Evolutionary conservation across 92 coral and sea anemone species (phyloP), one percentile per base, ranked within the genome.

Genomic region (Siderastrea radians): DNA sequence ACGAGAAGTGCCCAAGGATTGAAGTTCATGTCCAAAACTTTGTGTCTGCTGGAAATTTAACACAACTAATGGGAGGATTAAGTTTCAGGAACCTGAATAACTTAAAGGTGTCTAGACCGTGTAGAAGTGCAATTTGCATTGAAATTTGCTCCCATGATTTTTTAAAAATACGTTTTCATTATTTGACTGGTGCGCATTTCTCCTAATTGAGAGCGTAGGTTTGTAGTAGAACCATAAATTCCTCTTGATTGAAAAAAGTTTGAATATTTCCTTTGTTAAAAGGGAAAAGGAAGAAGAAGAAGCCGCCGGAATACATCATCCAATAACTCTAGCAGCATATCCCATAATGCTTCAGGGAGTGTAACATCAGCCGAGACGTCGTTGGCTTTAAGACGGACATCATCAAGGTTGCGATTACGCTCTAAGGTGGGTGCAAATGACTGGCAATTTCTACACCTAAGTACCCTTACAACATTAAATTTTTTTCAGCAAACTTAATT

Each of bases 281-380:
- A 85, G 74, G 86, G 85, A 14, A 88, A 84, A 80, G 96, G 98
- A 45, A 88, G 98, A 47, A 86, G 98, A 78, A 84, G 96, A 74
- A 95, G 98, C 78, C 82, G 98, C 7, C 90, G 98, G 5, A 92
- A 84, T 13, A 88, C 95, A 19, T 93, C 98, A 16, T 65, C 77
- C 46, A 94, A 77, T 68, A 85, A 74, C 15, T 84, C 87, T 7
- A 84, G 73, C 51, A 80, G 26, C 64, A 73, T 77, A 26, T 53
- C 88, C 79, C 93, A 92, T 51, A 92, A 65, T 81, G 66, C 89
- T 60, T 78, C 91, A 75, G 84, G 75, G 26, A 49, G 70, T 48
- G 78, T 74, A 59, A 48, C 77, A 66, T 54, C 82, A 8, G 90
- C 85, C 6, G 95, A 94, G 60, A 79, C 78, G 74, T 83, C 92